Percentiles rank a stretch among this genome's conserved stretches.
phyloP scores from a whole-genome alignment of 1,140 invertebrate genomes.

The Hylaeus anthracinus region DNA sequence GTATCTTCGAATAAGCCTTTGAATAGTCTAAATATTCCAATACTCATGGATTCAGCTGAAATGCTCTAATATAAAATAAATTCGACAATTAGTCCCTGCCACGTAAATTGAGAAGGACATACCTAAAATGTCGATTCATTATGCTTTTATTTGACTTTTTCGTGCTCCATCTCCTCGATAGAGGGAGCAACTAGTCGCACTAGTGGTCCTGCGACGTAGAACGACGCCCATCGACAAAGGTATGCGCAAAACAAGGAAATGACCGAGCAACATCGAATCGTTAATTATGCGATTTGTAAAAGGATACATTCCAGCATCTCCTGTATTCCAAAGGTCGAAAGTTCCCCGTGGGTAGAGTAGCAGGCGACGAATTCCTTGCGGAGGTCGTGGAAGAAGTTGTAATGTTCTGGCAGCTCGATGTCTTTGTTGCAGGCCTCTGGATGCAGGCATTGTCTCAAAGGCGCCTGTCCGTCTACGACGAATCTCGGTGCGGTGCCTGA shows the following conservation, averaged over 20 bases:
- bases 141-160: no score
- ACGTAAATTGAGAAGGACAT: no score
- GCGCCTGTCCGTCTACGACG: conserved; percentile 88
- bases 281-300: conserved; percentile 75
- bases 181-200: not conserved
- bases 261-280: not conserved
- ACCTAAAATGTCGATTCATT: no score
- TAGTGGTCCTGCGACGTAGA: not conserved
- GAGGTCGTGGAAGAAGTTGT: conserved; percentile 93
- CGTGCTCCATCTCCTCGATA: no score
- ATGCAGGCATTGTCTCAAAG: conserved; percentile 94
- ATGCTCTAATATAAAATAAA: no score
- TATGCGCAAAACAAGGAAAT: not conserved
- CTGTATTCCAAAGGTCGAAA: conserved; percentile 82
- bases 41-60: no score
- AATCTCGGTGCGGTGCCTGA: conserved; percentile 79
- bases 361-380: conserved; percentile 94
- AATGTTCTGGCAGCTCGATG: conserved; percentile 91
- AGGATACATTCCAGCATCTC: conserved; percentile 96
- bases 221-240: not conserved
- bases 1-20: no score
- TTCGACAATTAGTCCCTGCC: no score
- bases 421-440: conserved; percentile 95
- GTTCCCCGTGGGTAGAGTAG: conserved; percentile 84
- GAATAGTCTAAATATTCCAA: no score